Conservation (phyloP, 2,888 invertebrate species). For the Megastigmus dorsalis region DNA sequence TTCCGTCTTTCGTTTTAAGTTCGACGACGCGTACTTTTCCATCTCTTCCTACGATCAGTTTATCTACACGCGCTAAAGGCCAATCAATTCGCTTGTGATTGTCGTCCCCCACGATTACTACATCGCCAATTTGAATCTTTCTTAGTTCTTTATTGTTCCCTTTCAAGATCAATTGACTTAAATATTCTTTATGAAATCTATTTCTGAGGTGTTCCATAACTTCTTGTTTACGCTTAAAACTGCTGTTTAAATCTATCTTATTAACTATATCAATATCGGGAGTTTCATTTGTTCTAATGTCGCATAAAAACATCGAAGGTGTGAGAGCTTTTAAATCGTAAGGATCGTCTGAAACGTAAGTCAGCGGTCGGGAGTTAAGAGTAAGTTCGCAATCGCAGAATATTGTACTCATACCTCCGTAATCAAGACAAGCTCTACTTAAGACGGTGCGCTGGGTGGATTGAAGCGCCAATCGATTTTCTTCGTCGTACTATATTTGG, state of each 20-base stretch:
- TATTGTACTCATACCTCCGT: slow-evolving; percentile 62
- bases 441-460: slow-evolving; percentile 68
- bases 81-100: slow-evolving; percentile 53
- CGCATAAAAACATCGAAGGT: slow-evolving; percentile 56
- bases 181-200: slow-evolving; percentile 50
- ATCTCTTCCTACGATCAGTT: slow-evolving; percentile 51
- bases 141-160: neutral
- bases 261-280: slow-evolving; percentile 42
- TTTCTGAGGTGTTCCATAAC: slow-evolving; percentile 30
- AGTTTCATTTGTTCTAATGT: slow-evolving; percentile 12
- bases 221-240: slow-evolving; percentile 23
- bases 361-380: slow-evolving; percentile 65
- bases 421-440: too few species aligned
- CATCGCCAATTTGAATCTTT: slow-evolving; percentile 44
- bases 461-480: slow-evolving; percentile 67
- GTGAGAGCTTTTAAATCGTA: slow-evolving; percentile 56
- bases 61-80: slow-evolving; percentile 55
- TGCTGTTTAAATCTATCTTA: neutral
- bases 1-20: slow-evolving; percentile 52
- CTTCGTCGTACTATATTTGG: slow-evolving; percentile 49
- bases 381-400: slow-evolving; percentile 60
- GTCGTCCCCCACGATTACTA: slow-evolving; percentile 58
- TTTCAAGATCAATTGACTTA: slow-evolving; percentile 26
- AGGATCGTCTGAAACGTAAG: slow-evolving; percentile 55
- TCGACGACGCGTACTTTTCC: slow-evolving; percentile 44